phyloP scores from a whole-genome alignment of 1,140 invertebrate genomes.

The Harlomillsia oculata region DNA sequence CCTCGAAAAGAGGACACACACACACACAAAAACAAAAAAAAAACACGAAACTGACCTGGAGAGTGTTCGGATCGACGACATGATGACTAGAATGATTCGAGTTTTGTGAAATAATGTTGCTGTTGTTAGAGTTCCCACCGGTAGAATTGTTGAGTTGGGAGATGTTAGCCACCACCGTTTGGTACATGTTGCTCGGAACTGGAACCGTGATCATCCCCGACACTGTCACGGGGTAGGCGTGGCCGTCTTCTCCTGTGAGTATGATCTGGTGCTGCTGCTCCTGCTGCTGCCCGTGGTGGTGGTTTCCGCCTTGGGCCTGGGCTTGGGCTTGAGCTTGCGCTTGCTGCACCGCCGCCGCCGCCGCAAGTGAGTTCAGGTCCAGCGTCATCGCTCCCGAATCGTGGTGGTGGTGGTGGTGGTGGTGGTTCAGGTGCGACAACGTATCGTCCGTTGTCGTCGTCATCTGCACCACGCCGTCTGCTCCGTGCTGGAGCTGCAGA shows the following conservation, averaged over 20 bases:
- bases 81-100: constrained; percentile 60
- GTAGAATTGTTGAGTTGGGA: too few relatives aligned
- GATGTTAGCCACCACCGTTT: constrained; percentile 88
- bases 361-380: constrained; percentile 76
- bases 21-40: background rate
- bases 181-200: constrained; percentile 89
- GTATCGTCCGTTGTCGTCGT: too few relatives aligned
- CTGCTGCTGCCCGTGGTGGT: too few relatives aligned
- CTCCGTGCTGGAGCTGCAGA: constrained; percentile 35
- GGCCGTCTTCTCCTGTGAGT: constrained; percentile 45
- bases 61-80: constrained; percentile 44
- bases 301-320: too few relatives aligned
- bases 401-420: too few relatives aligned
- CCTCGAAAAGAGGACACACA: background rate
- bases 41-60: background rate
- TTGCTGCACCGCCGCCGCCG: constrained; percentile 77
- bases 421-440: constrained; percentile 22
- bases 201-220: constrained; percentile 92
- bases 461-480: too few relatives aligned
- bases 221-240: constrained; percentile 65
- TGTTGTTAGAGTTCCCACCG: too few relatives aligned
- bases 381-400: constrained; percentile 51
- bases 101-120: constrained; percentile 59
- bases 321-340: too few relatives aligned
- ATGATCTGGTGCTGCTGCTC: constrained; percentile 66